Evolutionary conservation across 2,888 invertebrate genomes (phyloP), one percentile per base, ranked within the genome.

Genomic region (Chrysotoxum bicinctum): DNA sequence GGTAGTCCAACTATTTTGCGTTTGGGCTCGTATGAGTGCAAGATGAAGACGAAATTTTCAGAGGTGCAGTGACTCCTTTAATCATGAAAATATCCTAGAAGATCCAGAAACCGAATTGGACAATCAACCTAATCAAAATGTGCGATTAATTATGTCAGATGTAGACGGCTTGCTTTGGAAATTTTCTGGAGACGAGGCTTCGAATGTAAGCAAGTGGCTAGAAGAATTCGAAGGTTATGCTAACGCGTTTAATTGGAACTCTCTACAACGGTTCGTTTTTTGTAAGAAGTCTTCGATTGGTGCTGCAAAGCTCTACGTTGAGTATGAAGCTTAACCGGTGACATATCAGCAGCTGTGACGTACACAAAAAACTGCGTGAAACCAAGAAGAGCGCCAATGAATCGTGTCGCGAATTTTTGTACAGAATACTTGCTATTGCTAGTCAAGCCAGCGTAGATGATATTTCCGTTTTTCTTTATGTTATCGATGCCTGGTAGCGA

Each of bases 141-240:
- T n/a, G n/a, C 32, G 35, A 16, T 64, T 64, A 32, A 64, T 19
- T 45, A 45, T 45, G 64, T n/a, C 62, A n/a, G 70, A 81, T 56
- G 68, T 81, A 7, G 3, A 5, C 62, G 64, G 58, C 5, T 26
- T 26, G 14, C 48, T 48, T 16, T 9, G 30, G 30, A 30, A 30
- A 30, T 30, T 30, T 30, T 30, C 30, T 30, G 30, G 30, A 30
- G 30, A 30, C 30, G 62, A 26, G 50, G 43, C 58, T 4, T 16
- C 40, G 3, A 37, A 37, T 50, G 50, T 56, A 14, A 72, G 23
- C 14, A 69, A 21, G 19, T 81, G 81, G 70, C 40, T 82, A 1
- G 45, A 52, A 6, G 64, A 75, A 35, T 82, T 76, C 21, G 72
- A 82, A 23, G 21, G 16, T 9, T 81, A 75, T 21, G 69, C 74